Evolutionary conservation across 2,888 invertebrate species (phyloP), one percentile per base, ranked within the genome.

Genomic region (Idaea dimidiata): DNA sequence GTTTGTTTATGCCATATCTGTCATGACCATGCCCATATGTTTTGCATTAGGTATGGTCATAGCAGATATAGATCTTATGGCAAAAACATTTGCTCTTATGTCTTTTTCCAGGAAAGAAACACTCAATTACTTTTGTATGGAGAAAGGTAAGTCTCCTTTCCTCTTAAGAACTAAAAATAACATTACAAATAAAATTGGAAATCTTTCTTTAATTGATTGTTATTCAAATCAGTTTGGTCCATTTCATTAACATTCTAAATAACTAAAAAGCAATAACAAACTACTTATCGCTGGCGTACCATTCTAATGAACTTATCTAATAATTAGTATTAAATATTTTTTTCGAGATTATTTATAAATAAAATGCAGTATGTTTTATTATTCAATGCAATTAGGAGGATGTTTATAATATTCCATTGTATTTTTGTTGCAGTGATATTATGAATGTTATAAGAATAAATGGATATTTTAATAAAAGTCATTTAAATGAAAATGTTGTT

Each of bases 391-490:
- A 89, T 88, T 90, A 89, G 87, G 84, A 85, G 81, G 86, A 89
- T 88, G 82, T 91, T 92, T 92, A 82, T 91, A 89, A 91, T 91
- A 89, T 90, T 91, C 84, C 91, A 91, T 91, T 92, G 91, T 92
- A 91, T 90, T 92, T 91, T 88, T 88, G 87, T 92, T 92, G 91
- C 91, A 91, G 91, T 91, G 91, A 92, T 92, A 92, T 91, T 91
- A 91, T 91, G 91, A 88, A 91, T 92, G 91, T 92, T 92, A 91
- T 92, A 91, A 91, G 91, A 92, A 91, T 91, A 92, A 91, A 92
- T 92, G 91, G 90, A 92, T 92, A 92, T 92, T 92, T 92, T 91
- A 92, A 91, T 92, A 91, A 91, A 91, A 91, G 89, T 91, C 89
- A 91, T 91, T 88, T 90, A 89, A 91, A 89, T 89, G 88, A 75